Evolutionary conservation across 2,113 vertebrate species (phyloP), one percentile per base, ranked within the genome.

Genomic region (Colossoma macropomum): DNA sequence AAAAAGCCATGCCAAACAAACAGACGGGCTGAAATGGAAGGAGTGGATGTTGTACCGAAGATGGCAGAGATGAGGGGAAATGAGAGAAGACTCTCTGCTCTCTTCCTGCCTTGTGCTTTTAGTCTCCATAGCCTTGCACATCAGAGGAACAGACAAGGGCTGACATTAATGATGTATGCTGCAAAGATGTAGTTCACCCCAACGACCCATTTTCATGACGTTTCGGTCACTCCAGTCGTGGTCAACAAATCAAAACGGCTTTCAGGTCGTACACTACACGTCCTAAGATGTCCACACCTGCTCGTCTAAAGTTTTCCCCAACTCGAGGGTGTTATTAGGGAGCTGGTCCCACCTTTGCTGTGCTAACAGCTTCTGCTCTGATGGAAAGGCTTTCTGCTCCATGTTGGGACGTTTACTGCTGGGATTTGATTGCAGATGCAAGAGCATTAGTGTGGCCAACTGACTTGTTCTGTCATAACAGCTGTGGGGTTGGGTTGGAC

Each of bases 111-210:
- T 60, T 32, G 66, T 21, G 34, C 38, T 70, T 77, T 66, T 69
- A 66, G 38, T 30, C 16, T 45, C 13, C 38, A 32, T 69, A 17
- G 23, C 60, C 32, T 30, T 60, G 32, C 28, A 25, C 28, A 41
- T 77, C 45, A 30, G 16, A 76, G 72, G 54, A 76, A 34, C 63
- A 75, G 75, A 76, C 38, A 45, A 12, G 73, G 59, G 62, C 65
- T 25, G 54, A 23, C 12, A 82, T 76, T 76, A 82, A 82, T 82
- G 75, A 82, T 82, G 63, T 19, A 76, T 59, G 72, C 32, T 68
- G 10, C n/a, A 30, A 48, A 65, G 21, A 8, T 8, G 4, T 1
- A 38, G 17, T 60, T 25, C 54, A 62, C 54, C 32, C 32, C 11
- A 45, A 41, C 34, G 38, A 21, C n/a, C 68, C 34, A 71, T 71